These are phyloP conservation scores for Sapayoa aenigma DNA, from an alignment of 2,113 vertebrate genomes.

Conservation along the genomic window DNA sequence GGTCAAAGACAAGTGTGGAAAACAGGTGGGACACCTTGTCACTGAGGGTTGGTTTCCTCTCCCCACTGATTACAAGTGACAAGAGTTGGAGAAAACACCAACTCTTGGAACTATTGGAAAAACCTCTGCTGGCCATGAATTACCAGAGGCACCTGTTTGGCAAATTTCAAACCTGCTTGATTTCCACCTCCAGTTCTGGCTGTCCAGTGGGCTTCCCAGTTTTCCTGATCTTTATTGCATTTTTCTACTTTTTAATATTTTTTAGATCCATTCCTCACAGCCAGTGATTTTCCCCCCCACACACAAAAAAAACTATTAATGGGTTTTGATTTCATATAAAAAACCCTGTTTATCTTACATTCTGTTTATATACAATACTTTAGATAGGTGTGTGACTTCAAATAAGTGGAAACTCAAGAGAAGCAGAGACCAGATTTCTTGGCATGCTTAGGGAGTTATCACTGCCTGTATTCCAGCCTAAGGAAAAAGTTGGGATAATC, in stretches of 20 bases:
- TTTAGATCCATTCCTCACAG: neutral
- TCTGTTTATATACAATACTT: neutral
- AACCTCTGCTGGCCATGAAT: neutral
- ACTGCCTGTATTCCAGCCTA: neutral
- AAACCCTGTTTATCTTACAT: neutral
- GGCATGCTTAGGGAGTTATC: neutral
- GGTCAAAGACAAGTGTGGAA: neutral
- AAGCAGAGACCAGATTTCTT: neutral
- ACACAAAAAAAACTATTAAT: neutral
- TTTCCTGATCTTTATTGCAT: neutral
- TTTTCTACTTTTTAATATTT: neutral
- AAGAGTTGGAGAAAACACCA: neutral
- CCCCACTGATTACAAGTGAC: neutral
- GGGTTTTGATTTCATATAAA: neutral
- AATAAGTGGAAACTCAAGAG: neutral
- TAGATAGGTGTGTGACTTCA: neutral
- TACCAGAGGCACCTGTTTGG: neutral
- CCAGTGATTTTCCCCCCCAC: fast-evolving
- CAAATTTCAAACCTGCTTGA: neutral
- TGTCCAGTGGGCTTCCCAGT: neutral
- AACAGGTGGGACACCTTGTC: neutral
- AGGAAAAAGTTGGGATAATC: neutral
- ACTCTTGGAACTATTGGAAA: neutral
- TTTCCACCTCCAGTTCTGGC: neutral
- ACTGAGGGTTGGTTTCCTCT: neutral